Evolutionary conservation across 53 echinoderm and acorn worm species (phyloP).

Genomic region (Apostichopus leukothele): DNA sequence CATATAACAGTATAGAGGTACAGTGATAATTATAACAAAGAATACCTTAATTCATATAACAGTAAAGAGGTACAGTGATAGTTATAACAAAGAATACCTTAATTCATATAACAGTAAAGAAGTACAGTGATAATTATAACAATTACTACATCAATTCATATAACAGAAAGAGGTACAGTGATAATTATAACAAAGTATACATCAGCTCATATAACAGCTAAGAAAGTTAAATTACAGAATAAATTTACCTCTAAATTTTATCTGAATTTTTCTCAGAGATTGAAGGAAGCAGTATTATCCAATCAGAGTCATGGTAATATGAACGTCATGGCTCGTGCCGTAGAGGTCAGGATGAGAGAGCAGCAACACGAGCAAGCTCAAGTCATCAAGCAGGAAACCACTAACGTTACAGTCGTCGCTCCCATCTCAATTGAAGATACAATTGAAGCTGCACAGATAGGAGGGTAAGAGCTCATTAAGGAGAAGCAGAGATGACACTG

Average conservation of each 20-base stretch:
- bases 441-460: not conserved
- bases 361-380: slow-evolving; percentile 47
- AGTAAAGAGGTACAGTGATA: not conserved
- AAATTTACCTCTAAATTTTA: too few relatives aligned
- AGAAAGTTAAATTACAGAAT: too few relatives aligned
- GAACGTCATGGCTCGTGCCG: slow-evolving; percentile 89
- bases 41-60: not conserved
- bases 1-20: not conserved
- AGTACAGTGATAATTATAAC: too few relatives aligned
- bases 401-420: slow-evolving; percentile 9
- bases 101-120: too few relatives aligned
- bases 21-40: too few relatives aligned
- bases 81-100: too few relatives aligned
- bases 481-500: too few relatives aligned
- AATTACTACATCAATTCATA: too few relatives aligned
- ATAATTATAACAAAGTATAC: too few relatives aligned
- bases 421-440: not conserved
- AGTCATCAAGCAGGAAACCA: slow-evolving; percentile 16
- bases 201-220: too few relatives aligned
- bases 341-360: slow-evolving; percentile 81
- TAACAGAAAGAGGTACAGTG: too few relatives aligned
- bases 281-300: slow-evolving; percentile 75
- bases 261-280: slow-evolving; percentile 54
- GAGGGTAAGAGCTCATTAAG: not conserved
- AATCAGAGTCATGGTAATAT: slow-evolving; percentile 89